Percentiles rank a stretch among this genome's conserved stretches.
phyloP scores from a whole-genome alignment of 2,888 invertebrate genomes.

The Nasonovia ribisnigri region DNA sequence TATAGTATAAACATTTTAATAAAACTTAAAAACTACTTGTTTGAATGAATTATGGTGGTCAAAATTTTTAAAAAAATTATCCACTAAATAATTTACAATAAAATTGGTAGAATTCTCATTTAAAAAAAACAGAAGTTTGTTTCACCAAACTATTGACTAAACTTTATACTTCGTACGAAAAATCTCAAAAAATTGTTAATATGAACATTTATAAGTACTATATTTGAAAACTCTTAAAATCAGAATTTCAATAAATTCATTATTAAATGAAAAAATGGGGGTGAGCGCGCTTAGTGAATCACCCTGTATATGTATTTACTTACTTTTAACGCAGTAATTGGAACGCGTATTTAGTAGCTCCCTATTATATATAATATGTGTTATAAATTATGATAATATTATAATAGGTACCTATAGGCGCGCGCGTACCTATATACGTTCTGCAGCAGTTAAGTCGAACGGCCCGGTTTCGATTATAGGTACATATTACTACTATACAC shows the following conservation, averaged over 20 bases:
- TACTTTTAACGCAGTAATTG: background rate
- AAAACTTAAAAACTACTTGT: no score
- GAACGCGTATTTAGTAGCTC: background rate
- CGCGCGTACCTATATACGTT: background rate
- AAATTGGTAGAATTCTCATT: no score
- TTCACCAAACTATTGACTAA: no score
- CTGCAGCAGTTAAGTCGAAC: constrained; percentile 12
- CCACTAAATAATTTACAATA: no score
- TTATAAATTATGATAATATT: constrained; percentile 2
- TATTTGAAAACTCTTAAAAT: background rate
- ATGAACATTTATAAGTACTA: background rate
- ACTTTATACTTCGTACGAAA: background rate
- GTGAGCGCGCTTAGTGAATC: background rate
- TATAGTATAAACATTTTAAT: no score
- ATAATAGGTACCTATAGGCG: background rate
- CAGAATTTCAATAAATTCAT: background rate
- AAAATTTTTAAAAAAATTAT: no score
- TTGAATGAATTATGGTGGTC: no score
- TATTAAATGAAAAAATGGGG: background rate
- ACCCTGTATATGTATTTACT: background rate
- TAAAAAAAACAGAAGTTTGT: no score
- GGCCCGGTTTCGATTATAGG: background rate
- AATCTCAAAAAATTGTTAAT: background rate
- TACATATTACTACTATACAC: background rate
- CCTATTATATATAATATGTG: background rate